phyloP scores from a whole-genome alignment of 2,113 vertebrate genomes.

The Strix aluco region DNA sequence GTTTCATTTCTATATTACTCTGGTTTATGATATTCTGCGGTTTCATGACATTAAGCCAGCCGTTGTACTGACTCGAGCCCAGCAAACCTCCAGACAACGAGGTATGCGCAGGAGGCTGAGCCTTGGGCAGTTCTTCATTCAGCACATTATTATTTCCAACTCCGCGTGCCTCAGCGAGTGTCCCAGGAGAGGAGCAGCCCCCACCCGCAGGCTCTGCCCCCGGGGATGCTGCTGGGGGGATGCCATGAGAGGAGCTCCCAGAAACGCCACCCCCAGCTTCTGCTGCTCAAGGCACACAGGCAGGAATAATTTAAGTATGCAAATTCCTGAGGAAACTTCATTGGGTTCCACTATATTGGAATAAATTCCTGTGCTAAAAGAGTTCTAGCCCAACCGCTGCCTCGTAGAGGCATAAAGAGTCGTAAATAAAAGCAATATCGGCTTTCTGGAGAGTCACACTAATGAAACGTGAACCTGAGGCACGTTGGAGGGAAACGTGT shows the following conservation, averaged over 20 bases:
- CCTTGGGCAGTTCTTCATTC: not conserved
- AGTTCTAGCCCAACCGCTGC: not conserved
- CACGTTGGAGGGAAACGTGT: rapidly evolving
- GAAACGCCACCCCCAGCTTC: not conserved
- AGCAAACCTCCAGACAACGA: not conserved
- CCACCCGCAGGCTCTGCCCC: not conserved
- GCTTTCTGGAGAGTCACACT: not conserved
- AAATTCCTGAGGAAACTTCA: not conserved
- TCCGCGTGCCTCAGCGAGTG: not conserved
- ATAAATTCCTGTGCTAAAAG: not conserved
- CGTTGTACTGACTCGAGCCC: not conserved
- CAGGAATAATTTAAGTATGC: not conserved
- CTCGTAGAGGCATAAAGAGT: not conserved
- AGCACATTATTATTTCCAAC: not conserved
- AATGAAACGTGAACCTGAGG: not conserved
- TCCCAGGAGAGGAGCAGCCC: not conserved
- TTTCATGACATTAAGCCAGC: rapidly evolving
- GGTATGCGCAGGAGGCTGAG: not conserved
- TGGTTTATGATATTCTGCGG: not conserved
- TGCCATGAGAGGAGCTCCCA: not conserved
- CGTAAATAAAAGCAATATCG: not conserved
- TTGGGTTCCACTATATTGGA: not conserved
- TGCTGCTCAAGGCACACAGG: not conserved
- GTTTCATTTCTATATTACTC: not conserved
- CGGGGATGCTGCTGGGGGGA: rapidly evolving